Conservation (phyloP, 1,140 invertebrate genomes). For the Drosophila mojavensis region DNA sequence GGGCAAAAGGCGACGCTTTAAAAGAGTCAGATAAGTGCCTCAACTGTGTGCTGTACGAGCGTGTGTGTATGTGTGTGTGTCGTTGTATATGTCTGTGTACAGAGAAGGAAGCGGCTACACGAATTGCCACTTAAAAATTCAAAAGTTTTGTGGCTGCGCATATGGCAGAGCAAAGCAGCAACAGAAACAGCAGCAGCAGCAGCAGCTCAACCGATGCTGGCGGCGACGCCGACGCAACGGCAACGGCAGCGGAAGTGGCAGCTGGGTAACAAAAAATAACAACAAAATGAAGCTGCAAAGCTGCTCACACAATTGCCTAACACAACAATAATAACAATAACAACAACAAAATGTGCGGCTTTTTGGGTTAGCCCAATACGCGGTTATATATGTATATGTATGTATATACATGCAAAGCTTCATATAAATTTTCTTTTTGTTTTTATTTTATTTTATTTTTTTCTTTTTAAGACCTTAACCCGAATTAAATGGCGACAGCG, state of each 20-base stretch:
- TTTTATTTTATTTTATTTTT: not conserved
- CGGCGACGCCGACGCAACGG: not conserved
- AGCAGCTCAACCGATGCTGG: conserved; percentile 31
- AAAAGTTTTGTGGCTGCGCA: conserved; percentile 79
- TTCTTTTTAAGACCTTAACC: conserved; percentile 65
- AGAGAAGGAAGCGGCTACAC: conserved; percentile 67
- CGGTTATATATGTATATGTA: conserved; percentile 48
- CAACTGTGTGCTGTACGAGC: conserved; percentile 13
- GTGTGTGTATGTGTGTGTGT: conserved; percentile 21
- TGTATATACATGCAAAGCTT: conserved; percentile 4
- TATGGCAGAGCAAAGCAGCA: conserved; percentile 52
- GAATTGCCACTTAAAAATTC: conserved; percentile 83
- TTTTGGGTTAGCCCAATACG: conserved; percentile 61
- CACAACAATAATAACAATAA: conserved; percentile 66
- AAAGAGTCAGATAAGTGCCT: conserved; percentile 42
- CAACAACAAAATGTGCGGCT: conserved; percentile 62
- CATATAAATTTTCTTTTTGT: not conserved
- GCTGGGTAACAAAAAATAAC: conserved; percentile 22
- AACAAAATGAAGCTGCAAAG: conserved; percentile 21
- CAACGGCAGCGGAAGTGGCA: conserved; percentile 41
- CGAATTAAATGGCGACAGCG: conserved; percentile 54
- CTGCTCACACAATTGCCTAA: conserved; percentile 46
- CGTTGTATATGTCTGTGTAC: conserved; percentile 1
- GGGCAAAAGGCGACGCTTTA: conserved; percentile 19
- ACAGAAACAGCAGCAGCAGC: conserved; percentile 2